phyloP scores from a whole-genome alignment of 2,797 vertebrate species.

The Glossophaga mutica region DNA sequence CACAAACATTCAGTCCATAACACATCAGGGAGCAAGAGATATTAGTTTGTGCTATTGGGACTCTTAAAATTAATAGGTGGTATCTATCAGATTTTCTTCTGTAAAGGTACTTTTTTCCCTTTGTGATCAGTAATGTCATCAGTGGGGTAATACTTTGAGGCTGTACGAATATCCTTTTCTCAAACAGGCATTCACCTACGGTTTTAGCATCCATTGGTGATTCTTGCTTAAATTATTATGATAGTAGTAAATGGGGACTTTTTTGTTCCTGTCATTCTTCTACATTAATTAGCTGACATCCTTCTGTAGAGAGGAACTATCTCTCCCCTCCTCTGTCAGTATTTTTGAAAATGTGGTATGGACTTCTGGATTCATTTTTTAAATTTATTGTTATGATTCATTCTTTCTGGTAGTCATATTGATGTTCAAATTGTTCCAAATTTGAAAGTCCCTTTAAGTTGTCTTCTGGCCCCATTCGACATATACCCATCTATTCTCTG shows the following conservation, averaged over 20 bases:
- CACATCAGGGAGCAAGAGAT: not conserved
- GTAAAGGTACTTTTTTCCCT: not conserved
- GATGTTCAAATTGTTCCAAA: not conserved
- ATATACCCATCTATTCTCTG: not conserved
- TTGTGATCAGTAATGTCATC: not conserved
- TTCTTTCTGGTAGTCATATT: not conserved
- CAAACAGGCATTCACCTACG: not conserved
- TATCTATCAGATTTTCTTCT: not conserved
- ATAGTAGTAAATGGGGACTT: not conserved
- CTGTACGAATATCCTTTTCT: not conserved
- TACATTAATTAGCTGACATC: not conserved
- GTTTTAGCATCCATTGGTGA: not conserved
- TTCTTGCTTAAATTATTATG: not conserved
- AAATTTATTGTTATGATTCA: not conserved
- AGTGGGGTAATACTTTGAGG: not conserved
- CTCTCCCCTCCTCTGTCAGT: not conserved
- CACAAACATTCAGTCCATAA: not conserved
- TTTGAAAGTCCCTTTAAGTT: not conserved
- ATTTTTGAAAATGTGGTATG: not conserved
- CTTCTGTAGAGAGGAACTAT: not conserved
- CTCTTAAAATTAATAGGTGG: not conserved
- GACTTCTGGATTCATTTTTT: not conserved
- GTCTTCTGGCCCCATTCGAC: not conserved
- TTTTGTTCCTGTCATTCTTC: not conserved
- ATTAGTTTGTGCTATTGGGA: not conserved